A percentile compares a stretch with the other conserved stretches of the same genome.
These are phyloP conservation scores for Agriopis aurantiaria DNA, from an alignment of 2,888 invertebrate species.

Conservation along the genomic window DNA sequence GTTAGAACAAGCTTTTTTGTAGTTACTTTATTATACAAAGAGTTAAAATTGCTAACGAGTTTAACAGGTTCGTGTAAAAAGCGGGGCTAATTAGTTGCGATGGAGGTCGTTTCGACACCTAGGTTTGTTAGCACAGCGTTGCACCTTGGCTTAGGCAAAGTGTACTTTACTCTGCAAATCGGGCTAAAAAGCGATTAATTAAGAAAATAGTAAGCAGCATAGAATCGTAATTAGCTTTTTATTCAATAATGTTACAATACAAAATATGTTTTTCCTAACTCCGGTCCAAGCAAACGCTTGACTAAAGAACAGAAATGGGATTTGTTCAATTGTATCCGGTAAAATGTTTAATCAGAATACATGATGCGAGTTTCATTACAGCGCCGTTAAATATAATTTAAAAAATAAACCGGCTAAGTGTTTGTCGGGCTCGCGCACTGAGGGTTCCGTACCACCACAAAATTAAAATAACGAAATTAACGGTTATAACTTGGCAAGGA, in stretches of 20 bases:
- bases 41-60: slow-evolving; percentile 41
- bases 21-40: slow-evolving; percentile 23
- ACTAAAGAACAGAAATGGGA: background rate
- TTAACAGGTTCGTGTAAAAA: slow-evolving; percentile 49
- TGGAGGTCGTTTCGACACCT: slow-evolving; percentile 56
- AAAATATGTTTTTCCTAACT: background rate
- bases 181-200: background rate
- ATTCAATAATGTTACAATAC: background rate
- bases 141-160: slow-evolving; percentile 41
- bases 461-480: too few relatives aligned
- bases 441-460: too few relatives aligned
- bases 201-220: background rate
- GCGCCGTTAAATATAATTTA: too few relatives aligned
- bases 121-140: slow-evolving; percentile 50
- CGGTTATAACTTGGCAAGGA: too few relatives aligned
- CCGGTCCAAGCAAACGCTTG: too few relatives aligned
- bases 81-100: slow-evolving; percentile 53
- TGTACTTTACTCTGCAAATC: slow-evolving; percentile 35
- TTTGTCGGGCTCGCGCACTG: too few relatives aligned
- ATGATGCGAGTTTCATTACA: too few relatives aligned
- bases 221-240: slow-evolving; percentile 1
- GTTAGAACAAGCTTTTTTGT: slow-evolving; percentile 21
- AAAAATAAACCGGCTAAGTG: too few relatives aligned
- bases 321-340: background rate
- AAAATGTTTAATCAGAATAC: background rate